Conservation (phyloP, 2,888 invertebrate genomes). For the Catocala fraxini region DNA sequence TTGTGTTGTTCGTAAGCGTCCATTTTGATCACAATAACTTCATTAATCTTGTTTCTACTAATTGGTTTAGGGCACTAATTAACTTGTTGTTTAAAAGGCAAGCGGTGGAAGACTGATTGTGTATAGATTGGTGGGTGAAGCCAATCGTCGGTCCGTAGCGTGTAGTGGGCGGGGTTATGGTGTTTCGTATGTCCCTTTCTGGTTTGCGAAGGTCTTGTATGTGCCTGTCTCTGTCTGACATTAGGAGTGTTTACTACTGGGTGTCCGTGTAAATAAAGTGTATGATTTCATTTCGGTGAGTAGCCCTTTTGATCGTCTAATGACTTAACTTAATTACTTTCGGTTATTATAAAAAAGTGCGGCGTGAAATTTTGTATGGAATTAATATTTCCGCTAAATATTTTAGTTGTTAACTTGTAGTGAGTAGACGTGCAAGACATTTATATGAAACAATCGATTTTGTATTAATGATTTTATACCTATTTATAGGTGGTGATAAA, state of each 20-base stretch:
- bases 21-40: slow-evolving; percentile 65
- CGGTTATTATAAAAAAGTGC: slow-evolving; percentile 39
- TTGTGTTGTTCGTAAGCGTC: slow-evolving; percentile 77
- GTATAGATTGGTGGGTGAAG: slow-evolving; percentile 68
- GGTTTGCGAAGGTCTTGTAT: slow-evolving; percentile 28
- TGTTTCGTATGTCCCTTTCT: slow-evolving; percentile 53
- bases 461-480: no score
- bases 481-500: no score
- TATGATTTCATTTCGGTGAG: slow-evolving; percentile 79
- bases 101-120: slow-evolving; percentile 81
- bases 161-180: slow-evolving; percentile 73
- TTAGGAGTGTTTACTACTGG: slow-evolving; percentile 70
- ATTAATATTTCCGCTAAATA: not conserved
- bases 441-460: no score
- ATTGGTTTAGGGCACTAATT: slow-evolving; percentile 66
- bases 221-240: slow-evolving; percentile 51
- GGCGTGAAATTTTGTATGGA: slow-evolving; percentile 17
- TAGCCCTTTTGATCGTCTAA: slow-evolving; percentile 68
- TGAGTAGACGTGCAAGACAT: no score
- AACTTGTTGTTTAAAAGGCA: slow-evolving; percentile 73
- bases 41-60: slow-evolving; percentile 63
- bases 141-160: slow-evolving; percentile 75
- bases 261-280: slow-evolving; percentile 80
- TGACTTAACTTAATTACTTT: slow-evolving; percentile 69
- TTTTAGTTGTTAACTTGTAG: no score